These are phyloP conservation scores for Lumbricus terrestris DNA, from an alignment of 2,888 invertebrate species.

Conservation along the genomic window DNA sequence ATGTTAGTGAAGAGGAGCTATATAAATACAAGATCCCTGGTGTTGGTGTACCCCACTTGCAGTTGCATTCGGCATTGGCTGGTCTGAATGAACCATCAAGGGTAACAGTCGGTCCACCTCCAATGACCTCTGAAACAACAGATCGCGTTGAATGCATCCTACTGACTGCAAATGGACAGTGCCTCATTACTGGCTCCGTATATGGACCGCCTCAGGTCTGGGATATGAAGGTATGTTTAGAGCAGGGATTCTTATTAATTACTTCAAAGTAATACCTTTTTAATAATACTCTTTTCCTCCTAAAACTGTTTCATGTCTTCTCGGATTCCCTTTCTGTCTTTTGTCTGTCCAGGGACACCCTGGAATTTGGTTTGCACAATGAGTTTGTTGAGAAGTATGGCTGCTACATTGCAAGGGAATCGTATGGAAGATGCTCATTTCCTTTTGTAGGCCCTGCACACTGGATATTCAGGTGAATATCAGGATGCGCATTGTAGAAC, in stretches of 20 bases:
- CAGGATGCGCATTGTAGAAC: no score
- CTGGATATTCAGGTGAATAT: no score
- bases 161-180: conserved; percentile 53
- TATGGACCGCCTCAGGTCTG: conserved; percentile 59
- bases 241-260: not conserved
- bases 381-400: no score
- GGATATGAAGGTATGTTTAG: conserved; percentile 57
- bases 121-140: conserved; percentile 52
- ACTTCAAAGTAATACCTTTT: not conserved
- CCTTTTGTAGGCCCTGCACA: no score
- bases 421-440: no score
- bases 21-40: conserved; percentile 25
- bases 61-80: conserved; percentile 49
- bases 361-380: no score
- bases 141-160: conserved; percentile 57
- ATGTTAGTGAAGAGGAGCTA: conserved; percentile 22
- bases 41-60: conserved; percentile 39
- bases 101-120: conserved; percentile 50
- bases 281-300: not conserved
- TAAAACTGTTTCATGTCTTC: no score
- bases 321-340: no score
- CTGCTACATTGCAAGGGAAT: no score
- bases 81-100: not conserved
- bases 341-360: no score
- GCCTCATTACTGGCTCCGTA: conserved; percentile 57